These are phyloP conservation scores for Hemitrygon akajei DNA, from an alignment of 2,797 vertebrate genomes.

Conservation along the genomic window DNA sequence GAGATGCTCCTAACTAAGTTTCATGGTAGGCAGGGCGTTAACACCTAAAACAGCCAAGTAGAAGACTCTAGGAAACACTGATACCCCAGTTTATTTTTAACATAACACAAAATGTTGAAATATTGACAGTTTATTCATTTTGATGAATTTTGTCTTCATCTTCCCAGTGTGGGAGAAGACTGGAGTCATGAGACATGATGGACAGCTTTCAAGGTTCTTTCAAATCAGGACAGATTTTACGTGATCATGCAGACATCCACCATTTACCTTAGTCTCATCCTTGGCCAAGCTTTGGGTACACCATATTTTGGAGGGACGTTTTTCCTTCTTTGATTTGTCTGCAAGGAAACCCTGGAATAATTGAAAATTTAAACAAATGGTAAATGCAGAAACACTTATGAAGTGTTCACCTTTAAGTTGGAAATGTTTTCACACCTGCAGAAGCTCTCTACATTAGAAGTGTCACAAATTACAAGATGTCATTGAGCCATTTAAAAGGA, in stretches of 20 bases:
- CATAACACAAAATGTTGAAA: no score
- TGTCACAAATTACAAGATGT: neutral
- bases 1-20: neutral
- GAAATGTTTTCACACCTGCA: neutral
- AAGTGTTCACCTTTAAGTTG: neutral
- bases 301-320: conserved; percentile 59
- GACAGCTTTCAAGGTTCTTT: neutral
- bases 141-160: neutral
- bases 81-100: neutral
- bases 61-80: neutral
- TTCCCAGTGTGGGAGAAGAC: neutral
- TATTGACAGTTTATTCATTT: no score
- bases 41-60: neutral
- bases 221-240: neutral
- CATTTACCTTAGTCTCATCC: conserved; percentile 57
- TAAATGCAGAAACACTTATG: neutral
- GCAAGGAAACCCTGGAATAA: conserved; percentile 42
- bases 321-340: conserved; percentile 60
- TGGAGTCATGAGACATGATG: neutral
- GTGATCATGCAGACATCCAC: neutral
- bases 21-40: neutral
- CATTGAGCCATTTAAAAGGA: neutral
- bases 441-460: neutral
- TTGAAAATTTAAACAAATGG: neutral
- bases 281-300: conserved; percentile 65